Conservation (phyloP, 2,113 vertebrate genomes). For the Natator depressus region DNA sequence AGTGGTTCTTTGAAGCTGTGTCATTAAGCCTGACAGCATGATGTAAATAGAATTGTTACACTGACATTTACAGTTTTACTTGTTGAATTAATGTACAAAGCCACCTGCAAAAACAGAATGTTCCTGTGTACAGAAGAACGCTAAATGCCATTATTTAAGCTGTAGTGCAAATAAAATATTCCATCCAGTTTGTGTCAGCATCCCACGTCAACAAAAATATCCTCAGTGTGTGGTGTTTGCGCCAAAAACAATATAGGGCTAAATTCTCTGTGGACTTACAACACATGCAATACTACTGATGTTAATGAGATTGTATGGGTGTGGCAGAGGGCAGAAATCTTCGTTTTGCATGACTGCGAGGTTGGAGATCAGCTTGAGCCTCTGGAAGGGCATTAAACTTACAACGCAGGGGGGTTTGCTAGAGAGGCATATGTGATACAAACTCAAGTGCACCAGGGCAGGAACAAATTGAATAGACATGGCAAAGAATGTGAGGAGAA, state of each 20-base stretch:
- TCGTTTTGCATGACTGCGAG: neutral
- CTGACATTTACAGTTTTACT: conserved; percentile 47
- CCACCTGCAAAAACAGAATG: conserved; percentile 74
- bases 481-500: conserved; percentile 18
- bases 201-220: conserved; percentile 21
- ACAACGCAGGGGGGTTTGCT: neutral
- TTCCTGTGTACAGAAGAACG: neutral
- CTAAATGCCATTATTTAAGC: conserved; percentile 51
- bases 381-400: neutral
- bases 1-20: neutral
- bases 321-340: neutral
- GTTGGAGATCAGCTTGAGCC: neutral
- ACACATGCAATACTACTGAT: neutral
- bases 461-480: conserved; percentile 6
- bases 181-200: neutral
- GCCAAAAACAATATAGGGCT: rapidly evolving
- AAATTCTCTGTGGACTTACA: neutral
- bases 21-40: neutral
- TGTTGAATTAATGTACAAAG: conserved; percentile 46
- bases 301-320: neutral
- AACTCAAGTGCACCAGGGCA: conserved; percentile 1
- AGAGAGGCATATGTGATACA: conserved; percentile 20
- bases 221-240: conserved; percentile 28
- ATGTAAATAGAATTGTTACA: conserved; percentile 14
- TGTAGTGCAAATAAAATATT: neutral